Percentiles rank a stretch among this genome's conserved stretches.
Conservation (phyloP, 2,113 vertebrate species). For the Lasiurus borealis region DNA sequence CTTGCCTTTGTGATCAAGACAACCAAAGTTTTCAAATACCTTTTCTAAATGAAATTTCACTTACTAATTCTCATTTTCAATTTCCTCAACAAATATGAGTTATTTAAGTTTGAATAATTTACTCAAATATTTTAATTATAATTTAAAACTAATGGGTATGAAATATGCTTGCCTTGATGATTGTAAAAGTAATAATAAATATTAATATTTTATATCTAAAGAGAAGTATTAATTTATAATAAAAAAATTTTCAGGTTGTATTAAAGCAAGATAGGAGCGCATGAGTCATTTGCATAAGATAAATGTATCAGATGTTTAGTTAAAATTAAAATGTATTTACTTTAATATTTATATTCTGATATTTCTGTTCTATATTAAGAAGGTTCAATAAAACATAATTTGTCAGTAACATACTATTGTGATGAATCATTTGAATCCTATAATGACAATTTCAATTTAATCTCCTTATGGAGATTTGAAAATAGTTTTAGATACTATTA, state of each 20-base stretch:
- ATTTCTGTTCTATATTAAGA: not conserved
- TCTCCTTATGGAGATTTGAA: slow-evolving; percentile 21
- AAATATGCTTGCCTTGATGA: slow-evolving; percentile 74
- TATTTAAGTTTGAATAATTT: slow-evolving; percentile 77
- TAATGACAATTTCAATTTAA: slow-evolving; percentile 48
- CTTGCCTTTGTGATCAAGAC: not conserved
- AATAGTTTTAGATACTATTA: slow-evolving; percentile 59
- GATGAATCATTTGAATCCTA: slow-evolving; percentile 51
- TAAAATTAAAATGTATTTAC: slow-evolving; percentile 32
- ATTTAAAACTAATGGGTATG: slow-evolving; percentile 69
- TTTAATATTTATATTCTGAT: slow-evolving; percentile 62
- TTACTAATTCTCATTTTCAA: slow-evolving; percentile 69
- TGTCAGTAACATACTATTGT: not conserved
- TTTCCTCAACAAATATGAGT: slow-evolving; percentile 64
- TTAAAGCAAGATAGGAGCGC: slow-evolving; percentile 19
- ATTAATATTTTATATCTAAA: slow-evolving; percentile 62
- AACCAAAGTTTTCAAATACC: slow-evolving; percentile 11
- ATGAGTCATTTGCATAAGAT: not conserved
- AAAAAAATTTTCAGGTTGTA: slow-evolving; percentile 66
- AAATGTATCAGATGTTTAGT: slow-evolving; percentile 22
- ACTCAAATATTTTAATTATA: slow-evolving; percentile 76
- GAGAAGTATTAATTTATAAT: slow-evolving; percentile 69
- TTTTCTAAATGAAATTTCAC: slow-evolving; percentile 76
- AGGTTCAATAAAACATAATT: slow-evolving; percentile 42
- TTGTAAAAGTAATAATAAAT: slow-evolving; percentile 69